Evolutionary conservation across 2,113 vertebrate genomes (phyloP), one percentile per base, ranked within the genome.

Genomic region (Syngnathus floridae): DNA sequence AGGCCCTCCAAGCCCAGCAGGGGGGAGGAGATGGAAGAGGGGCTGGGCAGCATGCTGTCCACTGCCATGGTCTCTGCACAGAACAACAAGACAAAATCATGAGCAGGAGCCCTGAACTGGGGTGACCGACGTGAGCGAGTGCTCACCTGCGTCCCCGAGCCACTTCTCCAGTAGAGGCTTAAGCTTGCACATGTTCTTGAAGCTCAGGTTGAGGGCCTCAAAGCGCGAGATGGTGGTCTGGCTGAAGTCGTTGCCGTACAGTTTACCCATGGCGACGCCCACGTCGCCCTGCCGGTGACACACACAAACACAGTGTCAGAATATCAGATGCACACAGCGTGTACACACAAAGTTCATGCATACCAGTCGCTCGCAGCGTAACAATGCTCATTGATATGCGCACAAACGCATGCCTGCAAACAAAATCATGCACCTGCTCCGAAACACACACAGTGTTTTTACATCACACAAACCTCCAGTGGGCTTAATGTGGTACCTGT

Each of bases 131-230:
- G 0, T n/a, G 1, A n/a, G 13, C 13, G 40, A 26, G n/a, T 26
- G 59, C 66, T 78, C 73, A 95, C 94, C 94, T 81, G 94, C 94
- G 1, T 96, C 94, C 1, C 90, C 92, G 71, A 96, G 90, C 94
- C 94, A 96, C 81, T 96, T 96, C 90, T 96, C 93, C 54, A 96
- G 89, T 74, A 96, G 91, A 0, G 94, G 94, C 63, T 95, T 95
- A 69, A 96, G 93, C 79, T 96, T 96, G 90, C 94, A 96, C 94
- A 96, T 96, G 87, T 96, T 96, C 88, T 96, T 96, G 74, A 96
- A 96, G 89, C 94, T 96, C 75, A 96, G 85, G 82, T 96, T 96
- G 62, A 96, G 93, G 3, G 94, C 94, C 79, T 96, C 94, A 3
- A 95, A 96, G 71, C 94, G 93, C 9, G 94, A 96, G 88, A 96